Evolutionary conservation across 2,888 invertebrate species (phyloP).

Genomic region (Hesperia comma): DNA sequence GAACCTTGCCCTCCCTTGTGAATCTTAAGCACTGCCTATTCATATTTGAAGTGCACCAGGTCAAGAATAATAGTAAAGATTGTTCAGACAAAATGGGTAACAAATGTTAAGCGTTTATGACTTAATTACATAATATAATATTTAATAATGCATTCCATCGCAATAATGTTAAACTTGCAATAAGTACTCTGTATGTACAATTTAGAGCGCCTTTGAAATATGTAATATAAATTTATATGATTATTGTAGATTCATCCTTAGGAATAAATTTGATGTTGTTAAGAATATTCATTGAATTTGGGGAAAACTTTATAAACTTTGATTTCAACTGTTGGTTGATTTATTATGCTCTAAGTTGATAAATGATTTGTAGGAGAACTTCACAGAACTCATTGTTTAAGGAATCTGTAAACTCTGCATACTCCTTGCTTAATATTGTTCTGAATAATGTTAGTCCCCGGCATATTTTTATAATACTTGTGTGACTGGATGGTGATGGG

Average conservation of each 20-base stretch:
- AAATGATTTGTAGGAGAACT: no score
- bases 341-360: no score
- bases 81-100: neutral
- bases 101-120: neutral
- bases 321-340: neutral
- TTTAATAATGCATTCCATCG: conserved; percentile 32
- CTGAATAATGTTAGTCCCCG: conserved; percentile 34
- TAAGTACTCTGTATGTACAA: conserved; percentile 21
- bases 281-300: conserved; percentile 10
- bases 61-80: neutral
- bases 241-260: conserved; percentile 5
- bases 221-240: conserved; percentile 11
- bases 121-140: neutral
- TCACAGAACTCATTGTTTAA: no score
- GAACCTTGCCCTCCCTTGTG: neutral
- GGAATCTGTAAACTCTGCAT: conserved; percentile 17
- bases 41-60: neutral
- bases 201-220: conserved; percentile 20
- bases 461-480: conserved; percentile 42
- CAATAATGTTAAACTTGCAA: conserved; percentile 24
- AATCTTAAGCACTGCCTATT: neutral
- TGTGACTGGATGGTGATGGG: conserved; percentile 60
- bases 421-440: conserved; percentile 10
- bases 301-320: conserved; percentile 10
- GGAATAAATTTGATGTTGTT: conserved; percentile 6